A percentile compares a stretch with the other conserved stretches of the same genome.
These are phyloP conservation scores for Pachliopta kotzebuea DNA, from an alignment of 2,888 invertebrate genomes.

Conservation along the genomic window DNA sequence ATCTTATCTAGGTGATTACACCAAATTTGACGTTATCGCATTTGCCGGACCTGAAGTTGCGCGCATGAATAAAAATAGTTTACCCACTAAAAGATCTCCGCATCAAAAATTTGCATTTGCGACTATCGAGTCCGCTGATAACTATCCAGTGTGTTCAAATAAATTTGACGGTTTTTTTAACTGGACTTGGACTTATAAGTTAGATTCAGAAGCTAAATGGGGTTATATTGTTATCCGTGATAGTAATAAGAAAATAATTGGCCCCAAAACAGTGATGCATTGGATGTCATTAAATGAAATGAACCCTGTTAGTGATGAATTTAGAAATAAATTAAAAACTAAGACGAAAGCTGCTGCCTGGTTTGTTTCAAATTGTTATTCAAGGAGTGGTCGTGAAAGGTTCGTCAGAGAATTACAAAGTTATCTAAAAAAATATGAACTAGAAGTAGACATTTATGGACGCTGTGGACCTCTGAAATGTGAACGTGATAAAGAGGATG, in stretches of 20 bases:
- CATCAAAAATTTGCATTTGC: conserved; percentile 54
- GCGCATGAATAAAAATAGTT: background rate
- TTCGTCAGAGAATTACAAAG: conserved; percentile 40
- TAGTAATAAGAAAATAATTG: conserved; percentile 39
- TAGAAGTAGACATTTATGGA: conserved; percentile 50
- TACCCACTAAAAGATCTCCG: conserved; percentile 43
- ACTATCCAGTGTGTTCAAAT: conserved; percentile 45
- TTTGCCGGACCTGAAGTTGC: conserved; percentile 51
- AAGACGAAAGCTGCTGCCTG: conserved; percentile 48
- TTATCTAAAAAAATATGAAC: conserved; percentile 42
- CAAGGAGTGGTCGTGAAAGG: conserved; percentile 41
- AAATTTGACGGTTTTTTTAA: conserved; percentile 48
- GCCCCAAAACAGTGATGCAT: conserved; percentile 42
- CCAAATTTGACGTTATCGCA: conserved; percentile 49
- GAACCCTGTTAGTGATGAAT: conserved; percentile 39
- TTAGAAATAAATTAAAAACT: conserved; percentile 36
- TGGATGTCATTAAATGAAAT: conserved; percentile 45
- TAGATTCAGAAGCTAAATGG: conserved; percentile 49
- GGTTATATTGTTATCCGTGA: conserved; percentile 50
- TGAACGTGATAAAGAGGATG: conserved; percentile 35
- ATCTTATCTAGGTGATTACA: conserved; percentile 39
- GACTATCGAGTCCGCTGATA: conserved; percentile 49
- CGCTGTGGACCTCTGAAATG: conserved; percentile 41
- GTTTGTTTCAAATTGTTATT: conserved; percentile 56
- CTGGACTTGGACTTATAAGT: conserved; percentile 55